Percentiles rank a stretch among this genome's conserved stretches.
Evolutionary conservation across 2,113 vertebrate species (phyloP).

Genomic region (Nyctibius bracteatus): DNA sequence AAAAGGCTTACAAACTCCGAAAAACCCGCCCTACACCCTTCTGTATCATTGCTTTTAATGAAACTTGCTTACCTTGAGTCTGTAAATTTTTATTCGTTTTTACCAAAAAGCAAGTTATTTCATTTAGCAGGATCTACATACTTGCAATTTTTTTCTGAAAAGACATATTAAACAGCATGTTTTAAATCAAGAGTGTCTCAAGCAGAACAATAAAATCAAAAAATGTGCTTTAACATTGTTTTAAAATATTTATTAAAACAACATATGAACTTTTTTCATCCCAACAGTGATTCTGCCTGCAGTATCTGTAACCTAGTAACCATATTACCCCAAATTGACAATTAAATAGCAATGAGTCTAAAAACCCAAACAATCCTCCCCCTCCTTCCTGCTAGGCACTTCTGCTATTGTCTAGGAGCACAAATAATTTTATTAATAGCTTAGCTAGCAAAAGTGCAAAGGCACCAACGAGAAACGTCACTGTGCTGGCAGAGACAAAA

Average conservation of each 20-base stretch:
- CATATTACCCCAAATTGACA: neutral
- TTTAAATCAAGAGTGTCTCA: neutral
- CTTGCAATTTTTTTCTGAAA: neutral
- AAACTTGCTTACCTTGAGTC: neutral
- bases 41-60: neutral
- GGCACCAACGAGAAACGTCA: neutral
- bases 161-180: neutral
- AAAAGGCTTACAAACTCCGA: neutral
- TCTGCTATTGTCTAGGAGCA: conserved; percentile 52
- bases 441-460: conserved; percentile 44
- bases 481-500: neutral
- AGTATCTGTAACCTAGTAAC: conserved; percentile 1
- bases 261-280: neutral
- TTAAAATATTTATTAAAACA: conserved; percentile 49
- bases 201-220: neutral
- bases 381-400: neutral
- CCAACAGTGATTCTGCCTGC: neutral
- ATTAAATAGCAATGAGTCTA: neutral
- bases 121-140: neutral
- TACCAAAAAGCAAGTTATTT: neutral
- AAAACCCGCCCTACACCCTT: neutral
- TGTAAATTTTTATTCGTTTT: neutral
- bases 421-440: conserved; percentile 31
- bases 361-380: neutral
- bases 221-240: neutral